Evolutionary conservation across 2,113 vertebrate genomes (phyloP).

Genomic region (Microtus oregoni): DNA sequence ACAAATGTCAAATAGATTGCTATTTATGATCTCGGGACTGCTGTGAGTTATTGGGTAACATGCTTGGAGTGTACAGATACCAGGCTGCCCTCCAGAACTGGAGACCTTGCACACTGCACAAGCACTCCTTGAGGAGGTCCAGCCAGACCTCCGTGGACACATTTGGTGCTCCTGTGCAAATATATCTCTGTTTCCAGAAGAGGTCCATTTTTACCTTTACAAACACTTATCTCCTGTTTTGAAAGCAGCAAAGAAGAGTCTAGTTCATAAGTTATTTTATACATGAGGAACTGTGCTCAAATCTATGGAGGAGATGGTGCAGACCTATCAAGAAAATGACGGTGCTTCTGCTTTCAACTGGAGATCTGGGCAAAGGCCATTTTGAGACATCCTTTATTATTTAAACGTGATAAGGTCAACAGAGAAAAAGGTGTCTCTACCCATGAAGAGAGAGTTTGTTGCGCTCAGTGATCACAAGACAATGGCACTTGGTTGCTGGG

Average conservation of each 20-base stretch:
- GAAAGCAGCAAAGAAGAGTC: not conserved
- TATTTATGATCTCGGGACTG: not conserved
- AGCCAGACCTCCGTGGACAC: too few species aligned
- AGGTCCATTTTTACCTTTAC: not conserved
- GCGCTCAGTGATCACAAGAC: not conserved
- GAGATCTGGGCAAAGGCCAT: not conserved
- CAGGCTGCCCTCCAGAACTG: not conserved
- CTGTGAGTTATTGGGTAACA: not conserved
- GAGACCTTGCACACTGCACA: accelerated
- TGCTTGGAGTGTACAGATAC: not conserved
- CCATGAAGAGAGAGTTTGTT: not conserved
- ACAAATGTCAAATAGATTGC: not conserved
- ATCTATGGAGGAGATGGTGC: not conserved
- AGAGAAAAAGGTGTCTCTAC: not conserved
- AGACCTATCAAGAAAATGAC: not conserved
- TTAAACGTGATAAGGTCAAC: not conserved
- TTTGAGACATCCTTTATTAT: constrained; percentile 1
- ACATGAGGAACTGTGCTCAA: not conserved
- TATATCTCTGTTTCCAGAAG: too few species aligned
- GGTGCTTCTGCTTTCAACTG: not conserved
- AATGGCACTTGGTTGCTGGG: not conserved
- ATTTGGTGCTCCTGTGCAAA: not conserved
- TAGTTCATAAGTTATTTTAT: not conserved
- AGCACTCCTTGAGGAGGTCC: not conserved
- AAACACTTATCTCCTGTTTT: not conserved